Base-by-base conservation (phyloP, 2,113 vertebrate genomes). In the Labeo rohita region DNA sequence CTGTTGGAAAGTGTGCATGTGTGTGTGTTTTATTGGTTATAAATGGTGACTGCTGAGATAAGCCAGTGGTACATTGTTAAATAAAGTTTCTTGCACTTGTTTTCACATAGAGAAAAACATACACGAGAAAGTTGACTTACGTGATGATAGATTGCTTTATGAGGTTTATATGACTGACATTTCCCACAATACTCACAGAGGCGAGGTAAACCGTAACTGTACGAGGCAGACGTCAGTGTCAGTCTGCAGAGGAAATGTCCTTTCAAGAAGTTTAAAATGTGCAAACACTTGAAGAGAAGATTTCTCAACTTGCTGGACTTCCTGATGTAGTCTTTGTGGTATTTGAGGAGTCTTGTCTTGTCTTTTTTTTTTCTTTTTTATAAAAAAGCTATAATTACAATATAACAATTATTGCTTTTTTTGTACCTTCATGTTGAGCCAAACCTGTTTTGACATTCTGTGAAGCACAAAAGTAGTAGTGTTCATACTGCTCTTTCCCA, bases 1-100 rank as follows among this genome's bases (percentile, higher is more conserved):
- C 52, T 43, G 59, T 83, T 56, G 39, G 39, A 39, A 39, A 39
- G 39, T 83, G 50, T 77, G 52, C 74, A 52, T 68, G 56, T 86
- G 23, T 86, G 23, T 77, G 52, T 45, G 72, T 85, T 50, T 54
- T 59, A 43, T 43, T 78, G 59, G 74, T 52, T 76, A 23, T 85
- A 63, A 85, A 54, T 21, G 63, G 28, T 0, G 49, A 36, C 34
- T 21, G 16, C 45, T 39, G 43, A 81, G 59, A 81, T 49, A 68
- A 82, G 63, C 4, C 7, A 8, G 16, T 82, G 39, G 18, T 28
- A 36, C 39, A 68, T 8, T 65, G 39, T 63, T 80, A 49, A 47
- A 47, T 65, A 47, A 47, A 63, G 56, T 80, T 45, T n/a, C 72
- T 49, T 63, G 78, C 54, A 18, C 21, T 16, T 0, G 2, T 49